Evolutionary conservation across 2,888 invertebrate genomes (phyloP), one percentile per base, ranked within the genome.

Genomic region (Prionchulus punctatus): DNA sequence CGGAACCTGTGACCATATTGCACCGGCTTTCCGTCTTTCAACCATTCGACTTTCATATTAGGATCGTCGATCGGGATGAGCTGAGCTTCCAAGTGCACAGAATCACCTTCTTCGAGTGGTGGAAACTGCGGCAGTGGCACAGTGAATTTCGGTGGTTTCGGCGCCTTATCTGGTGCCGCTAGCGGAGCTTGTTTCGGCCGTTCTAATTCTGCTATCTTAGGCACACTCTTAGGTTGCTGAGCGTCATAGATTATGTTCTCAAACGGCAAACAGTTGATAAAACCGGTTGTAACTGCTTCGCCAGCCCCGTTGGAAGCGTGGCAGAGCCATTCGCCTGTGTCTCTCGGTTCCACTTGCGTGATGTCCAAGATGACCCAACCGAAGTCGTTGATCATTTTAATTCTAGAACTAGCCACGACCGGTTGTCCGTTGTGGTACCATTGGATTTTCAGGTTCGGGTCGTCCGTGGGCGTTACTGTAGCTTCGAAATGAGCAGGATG

Each of bases 351-450:
- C 1, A 63, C 62, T 48, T 64, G 62, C 31, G 56, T 31, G 28
- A 53, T 58, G 30, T 49, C 50, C 50, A 28, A 49, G 28, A 49
- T 89, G 2, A 94, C 86, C 66, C 90, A 92, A 52, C 90, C 92
- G 70, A 92, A 94, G 70, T 92, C 92, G 70, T 90, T 87, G 56
- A 89, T 80, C 76, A 88, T 74, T 71, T 90, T 91, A n/a, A 92
- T 89, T 58, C 96, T 80, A 12, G 90, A 90, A 58, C 61, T 64
- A 4, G 65, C 64, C 3, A 87, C 85, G 66, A 91, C 83, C 31
- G 88, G 85, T 64, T 83, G 80, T 28, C 90, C 90, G 71, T 91
- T 90, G 67, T 85, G 82, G 81, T 84, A 90, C 90, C 90, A 91
- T 70, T 89, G 89, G 63, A 90, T 86, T 58, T 85, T 79, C 85